Conservation (phyloP, 1,140 invertebrate genomes). For the Saccostrea echinata region DNA sequence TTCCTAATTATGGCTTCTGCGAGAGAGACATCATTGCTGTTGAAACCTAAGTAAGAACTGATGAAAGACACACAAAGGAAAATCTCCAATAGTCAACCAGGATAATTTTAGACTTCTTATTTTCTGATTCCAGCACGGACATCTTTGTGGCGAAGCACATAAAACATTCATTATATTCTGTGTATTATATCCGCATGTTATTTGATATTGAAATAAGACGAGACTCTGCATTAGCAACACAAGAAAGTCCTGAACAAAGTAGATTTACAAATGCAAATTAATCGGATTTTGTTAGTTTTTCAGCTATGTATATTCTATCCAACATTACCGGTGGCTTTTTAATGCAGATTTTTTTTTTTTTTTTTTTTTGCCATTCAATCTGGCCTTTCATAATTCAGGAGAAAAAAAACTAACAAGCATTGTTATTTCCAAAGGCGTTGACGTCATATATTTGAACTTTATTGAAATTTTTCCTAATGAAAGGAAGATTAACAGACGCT, state of each 20-base stretch:
- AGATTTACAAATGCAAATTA: constrained; percentile 7
- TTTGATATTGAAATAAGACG: constrained; percentile 12
- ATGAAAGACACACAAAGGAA: background rate
- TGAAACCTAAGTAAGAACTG: constrained; percentile 26
- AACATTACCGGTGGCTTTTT: background rate
- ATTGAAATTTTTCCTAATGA: background rate
- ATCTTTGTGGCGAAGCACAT: background rate
- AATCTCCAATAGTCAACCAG: background rate
- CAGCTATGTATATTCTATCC: background rate
- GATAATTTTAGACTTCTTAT: constrained; percentile 13
- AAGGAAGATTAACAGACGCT: constrained; percentile 18
- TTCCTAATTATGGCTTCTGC: background rate
- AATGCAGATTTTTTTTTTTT: background rate
- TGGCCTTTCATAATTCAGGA: background rate
- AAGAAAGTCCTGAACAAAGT: background rate
- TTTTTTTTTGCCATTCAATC: too few relatives aligned
- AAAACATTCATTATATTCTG: background rate
- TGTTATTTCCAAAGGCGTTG: constrained; percentile 6
- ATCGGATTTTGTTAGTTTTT: background rate
- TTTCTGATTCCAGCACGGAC: background rate
- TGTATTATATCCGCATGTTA: background rate
- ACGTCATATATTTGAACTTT: constrained; percentile 3
- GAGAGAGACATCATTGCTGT: background rate
- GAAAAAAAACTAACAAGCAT: background rate
- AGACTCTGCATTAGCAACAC: background rate